A percentile compares a stretch with the other conserved stretches of the same genome.
Conservation (phyloP, 1,140 invertebrate genomes). For the Drosophila nasuta region DNA sequence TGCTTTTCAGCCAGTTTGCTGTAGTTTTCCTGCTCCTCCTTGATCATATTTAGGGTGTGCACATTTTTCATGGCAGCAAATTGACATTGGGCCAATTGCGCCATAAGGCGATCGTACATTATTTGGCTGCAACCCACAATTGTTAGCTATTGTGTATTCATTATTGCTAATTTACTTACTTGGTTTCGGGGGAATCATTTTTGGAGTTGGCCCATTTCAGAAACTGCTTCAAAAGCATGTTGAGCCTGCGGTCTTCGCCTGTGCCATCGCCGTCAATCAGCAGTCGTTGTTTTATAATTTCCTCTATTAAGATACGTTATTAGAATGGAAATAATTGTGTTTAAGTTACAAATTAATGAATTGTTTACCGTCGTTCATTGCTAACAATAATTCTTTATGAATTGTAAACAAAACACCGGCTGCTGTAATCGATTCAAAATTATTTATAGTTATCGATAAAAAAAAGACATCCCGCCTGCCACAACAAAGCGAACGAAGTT, state of each 20-base stretch:
- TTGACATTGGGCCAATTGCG: conserved; percentile 94
- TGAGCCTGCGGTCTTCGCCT: conserved; percentile 96
- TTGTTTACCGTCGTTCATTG: conserved; percentile 71
- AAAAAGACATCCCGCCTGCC: not conserved
- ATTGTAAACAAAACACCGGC: conserved; percentile 39
- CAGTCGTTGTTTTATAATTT: conserved; percentile 94
- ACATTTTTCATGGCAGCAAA: conserved; percentile 94
- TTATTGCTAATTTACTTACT: conserved; percentile 84
- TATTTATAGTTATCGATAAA: conserved; percentile 6
- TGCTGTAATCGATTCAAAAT: not conserved
- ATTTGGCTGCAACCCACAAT: conserved; percentile 85
- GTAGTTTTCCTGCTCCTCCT: conserved; percentile 94
- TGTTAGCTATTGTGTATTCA: not conserved
- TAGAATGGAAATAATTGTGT: not conserved
- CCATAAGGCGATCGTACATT: conserved; percentile 92
- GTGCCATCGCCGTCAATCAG: conserved; percentile 98
- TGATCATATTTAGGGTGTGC: conserved; percentile 92
- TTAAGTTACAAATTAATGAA: conserved; percentile 18
- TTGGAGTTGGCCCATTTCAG: conserved; percentile 93
- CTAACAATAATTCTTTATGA: not conserved
- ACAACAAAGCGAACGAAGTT: too few relatives aligned
- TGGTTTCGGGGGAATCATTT: conserved; percentile 89
- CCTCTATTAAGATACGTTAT: conserved; percentile 87
- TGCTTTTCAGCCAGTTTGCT: conserved; percentile 91
- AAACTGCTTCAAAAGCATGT: conserved; percentile 93